Percentiles rank a stretch among this genome's conserved stretches.
These are phyloP conservation scores for Halichoeres trimaculatus DNA, from an alignment of 2,113 vertebrate genomes.

Conservation along the genomic window DNA sequence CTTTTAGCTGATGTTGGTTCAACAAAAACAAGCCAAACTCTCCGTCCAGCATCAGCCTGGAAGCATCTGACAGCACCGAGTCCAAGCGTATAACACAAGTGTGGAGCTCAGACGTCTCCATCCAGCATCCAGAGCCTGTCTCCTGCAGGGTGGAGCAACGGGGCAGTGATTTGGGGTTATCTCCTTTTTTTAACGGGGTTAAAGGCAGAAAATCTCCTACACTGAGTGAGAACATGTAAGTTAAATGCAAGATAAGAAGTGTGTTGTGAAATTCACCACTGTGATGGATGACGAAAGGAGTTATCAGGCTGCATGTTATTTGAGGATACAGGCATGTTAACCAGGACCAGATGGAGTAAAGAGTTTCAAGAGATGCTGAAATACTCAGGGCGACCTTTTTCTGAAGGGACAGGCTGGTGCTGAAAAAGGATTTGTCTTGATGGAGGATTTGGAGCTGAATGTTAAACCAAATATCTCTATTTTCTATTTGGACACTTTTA, in stretches of 20 bases:
- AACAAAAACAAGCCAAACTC: constrained; percentile 47
- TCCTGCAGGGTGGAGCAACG: constrained; percentile 4
- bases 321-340: constrained; percentile 10
- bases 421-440: constrained; percentile 12
- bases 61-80: constrained; percentile 19
- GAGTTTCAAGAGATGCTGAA: not conserved
- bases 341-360: constrained; percentile 32
- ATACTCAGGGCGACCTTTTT: not conserved
- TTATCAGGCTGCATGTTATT: not conserved
- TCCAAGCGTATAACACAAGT: constrained; percentile 22
- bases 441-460: not conserved
- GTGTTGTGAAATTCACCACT: constrained; percentile 9
- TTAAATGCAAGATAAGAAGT: constrained; percentile 1
- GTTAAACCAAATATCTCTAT: not conserved
- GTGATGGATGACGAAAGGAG: constrained; percentile 14
- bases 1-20: constrained; percentile 33
- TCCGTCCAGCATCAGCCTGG: constrained; percentile 16
- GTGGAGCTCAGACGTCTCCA: not conserved
- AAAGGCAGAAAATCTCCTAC: not conserved
- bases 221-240: not conserved
- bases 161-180: not conserved
- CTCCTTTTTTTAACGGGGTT: not conserved
- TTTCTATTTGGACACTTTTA: not conserved
- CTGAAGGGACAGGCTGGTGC: not conserved
- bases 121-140: constrained; percentile 9